Percentiles rank a stretch among this genome's conserved stretches.
Conservation (phyloP, 2,113 vertebrate genomes). For the Brachypodius melanocephalos region DNA sequence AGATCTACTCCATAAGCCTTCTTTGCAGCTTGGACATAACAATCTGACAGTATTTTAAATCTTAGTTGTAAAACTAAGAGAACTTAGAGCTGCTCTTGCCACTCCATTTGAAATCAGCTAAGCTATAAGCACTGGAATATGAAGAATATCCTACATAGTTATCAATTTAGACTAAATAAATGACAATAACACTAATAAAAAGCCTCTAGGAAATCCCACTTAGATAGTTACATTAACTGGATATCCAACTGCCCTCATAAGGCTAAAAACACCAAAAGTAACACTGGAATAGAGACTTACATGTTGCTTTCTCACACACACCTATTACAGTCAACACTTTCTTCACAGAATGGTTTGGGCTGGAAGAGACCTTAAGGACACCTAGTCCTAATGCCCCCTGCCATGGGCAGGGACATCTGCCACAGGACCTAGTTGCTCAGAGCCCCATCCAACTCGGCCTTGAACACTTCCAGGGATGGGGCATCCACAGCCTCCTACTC, state of each 20-base stretch:
- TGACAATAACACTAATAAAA: not conserved
- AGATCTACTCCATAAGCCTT: not conserved
- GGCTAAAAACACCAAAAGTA: not conserved
- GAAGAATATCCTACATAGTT: not conserved
- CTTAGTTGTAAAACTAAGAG: not conserved
- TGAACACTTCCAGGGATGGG: not conserved
- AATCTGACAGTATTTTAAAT: not conserved
- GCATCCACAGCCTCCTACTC: not conserved
- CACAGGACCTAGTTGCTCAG: not conserved
- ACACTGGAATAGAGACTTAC: not conserved
- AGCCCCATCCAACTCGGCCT: not conserved
- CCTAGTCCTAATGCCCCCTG: rapidly evolving
- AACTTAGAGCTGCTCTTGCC: not conserved
- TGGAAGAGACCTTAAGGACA: not conserved
- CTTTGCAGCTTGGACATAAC: not conserved
- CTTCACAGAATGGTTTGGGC: not conserved
- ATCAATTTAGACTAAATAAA: not conserved
- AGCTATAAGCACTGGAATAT: not conserved
- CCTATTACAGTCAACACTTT: rapidly evolving
- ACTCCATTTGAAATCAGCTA: not conserved
- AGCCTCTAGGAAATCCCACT: not conserved
- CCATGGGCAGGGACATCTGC: not conserved
- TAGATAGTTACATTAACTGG: not conserved
- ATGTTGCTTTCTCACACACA: not conserved
- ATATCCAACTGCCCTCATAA: not conserved